phyloP scores from a whole-genome alignment of 2,113 vertebrate species.

The human (Homo sapiens) region DNA sequence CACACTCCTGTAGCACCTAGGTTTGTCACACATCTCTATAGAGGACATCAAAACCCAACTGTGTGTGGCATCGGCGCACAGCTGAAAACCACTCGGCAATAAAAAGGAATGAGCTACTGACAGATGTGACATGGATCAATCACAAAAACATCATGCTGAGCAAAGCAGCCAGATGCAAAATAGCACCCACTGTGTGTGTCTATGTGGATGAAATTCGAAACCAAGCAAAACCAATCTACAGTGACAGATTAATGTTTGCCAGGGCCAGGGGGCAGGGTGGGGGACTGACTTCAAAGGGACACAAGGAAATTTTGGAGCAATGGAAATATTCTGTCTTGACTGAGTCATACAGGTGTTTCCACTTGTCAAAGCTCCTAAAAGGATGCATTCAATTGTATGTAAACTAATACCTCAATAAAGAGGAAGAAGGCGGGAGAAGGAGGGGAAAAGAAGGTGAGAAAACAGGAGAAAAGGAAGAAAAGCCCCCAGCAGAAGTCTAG shows the following conservation, averaged over 20 bases:
- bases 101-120: neutral
- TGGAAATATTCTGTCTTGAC: neutral
- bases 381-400: neutral
- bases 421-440: neutral
- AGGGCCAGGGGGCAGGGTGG: too few species aligned
- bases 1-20: neutral
- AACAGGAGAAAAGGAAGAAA: neutral
- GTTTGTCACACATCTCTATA: neutral
- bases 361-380: neutral
- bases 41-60: neutral
- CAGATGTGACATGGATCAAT: neutral
- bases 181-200: too few species aligned
- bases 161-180: neutral
- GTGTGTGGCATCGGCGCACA: accelerated
- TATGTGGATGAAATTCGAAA: neutral
- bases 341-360: neutral
- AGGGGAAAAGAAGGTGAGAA: too few species aligned
- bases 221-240: neutral
- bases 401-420: neutral
- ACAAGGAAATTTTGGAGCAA: neutral
- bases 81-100: neutral
- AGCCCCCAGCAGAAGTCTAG: neutral
- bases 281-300: neutral
- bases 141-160: neutral
- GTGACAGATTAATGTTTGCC: neutral